Conservation (phyloP, 2,888 invertebrate genomes). For the Ornithoptera alexandrae region DNA sequence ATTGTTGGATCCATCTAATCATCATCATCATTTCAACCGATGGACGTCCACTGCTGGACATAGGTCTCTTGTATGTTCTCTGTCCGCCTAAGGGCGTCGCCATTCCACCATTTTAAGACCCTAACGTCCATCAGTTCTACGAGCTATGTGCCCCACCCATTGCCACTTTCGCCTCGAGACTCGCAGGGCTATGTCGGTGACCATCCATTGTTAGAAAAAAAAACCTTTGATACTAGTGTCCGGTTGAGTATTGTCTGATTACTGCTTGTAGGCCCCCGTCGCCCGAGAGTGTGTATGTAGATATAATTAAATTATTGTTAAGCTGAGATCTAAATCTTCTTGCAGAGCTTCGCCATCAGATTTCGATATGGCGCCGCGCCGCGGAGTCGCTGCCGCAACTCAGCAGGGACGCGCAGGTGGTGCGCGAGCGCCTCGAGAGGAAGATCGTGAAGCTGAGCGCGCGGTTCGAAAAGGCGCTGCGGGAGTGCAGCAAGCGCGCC, state of each 20-base stretch:
- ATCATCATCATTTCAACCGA: background rate
- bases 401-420: slow-evolving; percentile 87
- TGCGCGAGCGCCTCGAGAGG: slow-evolving; percentile 84
- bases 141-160: background rate
- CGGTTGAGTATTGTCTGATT: no score
- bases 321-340: slow-evolving; percentile 10
- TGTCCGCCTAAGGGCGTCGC: background rate
- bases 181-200: background rate
- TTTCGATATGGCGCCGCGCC: slow-evolving; percentile 88
- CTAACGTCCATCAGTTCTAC: background rate
- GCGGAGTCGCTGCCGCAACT: slow-evolving; percentile 87
- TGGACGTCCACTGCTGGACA: background rate
- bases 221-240: no score
- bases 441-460: slow-evolving; percentile 82
- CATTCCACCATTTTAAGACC: background rate
- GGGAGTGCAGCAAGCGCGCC: slow-evolving; percentile 55
- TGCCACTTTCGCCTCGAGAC: background rate
- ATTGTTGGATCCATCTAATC: no score
- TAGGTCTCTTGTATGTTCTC: background rate
- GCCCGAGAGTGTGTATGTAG: no score
- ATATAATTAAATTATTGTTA: no score
- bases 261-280: no score
- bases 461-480: slow-evolving; percentile 74
- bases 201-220: no score
- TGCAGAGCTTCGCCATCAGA: slow-evolving; percentile 87